Conservation (phyloP, 2,797 vertebrate genomes). For the Prunella strophiata region DNA sequence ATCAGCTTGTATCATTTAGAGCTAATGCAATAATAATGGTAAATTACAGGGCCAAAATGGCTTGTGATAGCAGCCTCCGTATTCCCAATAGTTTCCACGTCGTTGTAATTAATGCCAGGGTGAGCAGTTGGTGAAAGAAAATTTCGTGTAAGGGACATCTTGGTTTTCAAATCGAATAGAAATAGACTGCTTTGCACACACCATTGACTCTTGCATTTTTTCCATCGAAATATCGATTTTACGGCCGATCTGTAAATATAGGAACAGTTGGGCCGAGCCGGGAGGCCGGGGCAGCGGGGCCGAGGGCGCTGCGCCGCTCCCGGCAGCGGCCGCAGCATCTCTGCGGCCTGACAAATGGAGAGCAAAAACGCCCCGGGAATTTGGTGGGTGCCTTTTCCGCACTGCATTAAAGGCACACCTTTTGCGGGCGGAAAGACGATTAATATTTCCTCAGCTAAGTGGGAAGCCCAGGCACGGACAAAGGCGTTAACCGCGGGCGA, state of each 20-base stretch:
- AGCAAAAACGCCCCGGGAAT: neutral
- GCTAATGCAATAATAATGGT: slow-evolving; percentile 99
- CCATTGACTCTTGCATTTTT: slow-evolving; percentile 81
- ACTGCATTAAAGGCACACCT: neutral
- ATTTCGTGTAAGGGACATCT: slow-evolving; percentile 83
- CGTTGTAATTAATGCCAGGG: slow-evolving; percentile 93
- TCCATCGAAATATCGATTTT: slow-evolving; percentile 83
- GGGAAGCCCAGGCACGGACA: neutral
- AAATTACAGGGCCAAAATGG: slow-evolving; percentile 99
- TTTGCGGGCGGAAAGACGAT: slow-evolving; percentile 10
- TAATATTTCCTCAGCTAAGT: slow-evolving; percentile 18
- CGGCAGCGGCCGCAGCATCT: neutral
- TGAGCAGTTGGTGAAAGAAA: slow-evolving; percentile 83
- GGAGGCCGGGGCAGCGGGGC: neutral
- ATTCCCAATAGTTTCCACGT: slow-evolving; percentile 91
- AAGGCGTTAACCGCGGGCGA: neutral
- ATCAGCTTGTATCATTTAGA: slow-evolving; percentile 99
- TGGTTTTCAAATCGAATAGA: slow-evolving; percentile 82
- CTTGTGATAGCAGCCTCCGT: slow-evolving; percentile 92
- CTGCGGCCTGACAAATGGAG: neutral
- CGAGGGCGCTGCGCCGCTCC: neutral
- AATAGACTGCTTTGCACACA: slow-evolving; percentile 81
- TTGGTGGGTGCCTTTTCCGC: neutral
- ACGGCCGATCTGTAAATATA: slow-evolving; percentile 80
- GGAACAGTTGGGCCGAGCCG: slow-evolving; percentile 49